Base-by-base conservation (phyloP, 2,888 invertebrate genomes). In the Drosophila nigritarsus region DNA sequence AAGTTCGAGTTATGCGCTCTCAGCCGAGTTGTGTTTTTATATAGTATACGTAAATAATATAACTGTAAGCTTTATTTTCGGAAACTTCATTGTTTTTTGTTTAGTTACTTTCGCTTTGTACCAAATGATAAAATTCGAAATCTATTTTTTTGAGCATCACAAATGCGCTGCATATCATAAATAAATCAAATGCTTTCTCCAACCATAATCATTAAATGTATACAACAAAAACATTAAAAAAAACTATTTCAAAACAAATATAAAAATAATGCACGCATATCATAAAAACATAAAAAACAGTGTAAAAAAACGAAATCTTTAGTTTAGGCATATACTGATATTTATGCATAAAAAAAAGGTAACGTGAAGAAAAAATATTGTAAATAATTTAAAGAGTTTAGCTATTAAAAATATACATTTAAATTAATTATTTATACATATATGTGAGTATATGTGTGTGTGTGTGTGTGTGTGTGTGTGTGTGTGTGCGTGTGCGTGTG, bases 241-340 rank as follows among this genome's bases (percentile, higher is more conserved):
- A 49, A 42, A 24, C 45, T 45, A 45, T 45, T 45, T 45, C 45
- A 7, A 45, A 42, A 34, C 38, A 73, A 71, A 77, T 27, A 51
- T 48, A 58, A 71, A 49, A 54, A 74, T 61, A 79, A 71, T 78
- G 85, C 89, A 87, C 87, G 87, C 87, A 87, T 87, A 87, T 87
- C 87, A 87, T 83, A 68, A 85, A 75, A 77, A 75, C 7, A 42
- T 20, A 24, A 45, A 78, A 80, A 75, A 87, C 78, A 83, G 82
- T 89, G 86, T 89, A 89, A 84, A 86, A 65, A 56, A 55, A 9
- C 32, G 45, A 66, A 72, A 75, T 63, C 58, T 73, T 65, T 73
- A 69, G 29, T 60, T 68, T 67, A 78, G 69, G 58, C 55, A 65
- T 56, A 75, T 75, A 73, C 48, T 45, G 60, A 73, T 65, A 73